Conservation (phyloP, 1,140 invertebrate species). For the Venturia canescens region DNA sequence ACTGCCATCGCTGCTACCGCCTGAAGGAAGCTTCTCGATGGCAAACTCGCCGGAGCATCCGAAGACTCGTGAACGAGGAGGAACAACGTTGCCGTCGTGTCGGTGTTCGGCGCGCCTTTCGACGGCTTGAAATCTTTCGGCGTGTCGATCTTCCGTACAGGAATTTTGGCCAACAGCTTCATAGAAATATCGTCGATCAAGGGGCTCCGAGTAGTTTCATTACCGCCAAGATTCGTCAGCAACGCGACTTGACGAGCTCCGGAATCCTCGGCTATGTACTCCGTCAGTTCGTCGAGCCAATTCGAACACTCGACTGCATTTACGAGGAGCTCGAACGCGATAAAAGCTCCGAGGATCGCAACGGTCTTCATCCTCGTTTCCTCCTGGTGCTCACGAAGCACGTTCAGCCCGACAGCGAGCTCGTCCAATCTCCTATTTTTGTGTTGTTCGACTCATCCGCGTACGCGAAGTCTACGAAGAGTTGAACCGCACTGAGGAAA, state of each 20-base stretch:
- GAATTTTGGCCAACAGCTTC: neutral
- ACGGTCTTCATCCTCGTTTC: neutral
- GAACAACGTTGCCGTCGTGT: neutral
- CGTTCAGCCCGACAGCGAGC: no score
- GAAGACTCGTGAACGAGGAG: neutral
- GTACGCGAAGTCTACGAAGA: no score
- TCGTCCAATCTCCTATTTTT: no score
- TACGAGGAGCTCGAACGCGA: neutral
- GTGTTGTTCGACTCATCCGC: no score
- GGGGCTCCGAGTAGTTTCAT: neutral
- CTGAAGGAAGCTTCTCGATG: neutral
- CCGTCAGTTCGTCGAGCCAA: neutral
- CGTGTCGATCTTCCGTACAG: neutral
- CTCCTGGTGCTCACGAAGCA: no score
- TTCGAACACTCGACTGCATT: neutral
- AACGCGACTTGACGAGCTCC: neutral
- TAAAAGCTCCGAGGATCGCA: neutral
- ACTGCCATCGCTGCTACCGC: neutral
- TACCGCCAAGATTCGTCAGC: neutral
- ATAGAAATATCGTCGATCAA: neutral
- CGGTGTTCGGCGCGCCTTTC: neutral
- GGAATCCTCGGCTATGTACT: neutral
- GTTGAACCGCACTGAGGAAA: no score
- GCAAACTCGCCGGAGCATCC: neutral
- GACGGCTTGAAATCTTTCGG: neutral